Evolutionary conservation across 2,113 vertebrate species (phyloP).

Genomic region (Pygoscelis antarcticus): DNA sequence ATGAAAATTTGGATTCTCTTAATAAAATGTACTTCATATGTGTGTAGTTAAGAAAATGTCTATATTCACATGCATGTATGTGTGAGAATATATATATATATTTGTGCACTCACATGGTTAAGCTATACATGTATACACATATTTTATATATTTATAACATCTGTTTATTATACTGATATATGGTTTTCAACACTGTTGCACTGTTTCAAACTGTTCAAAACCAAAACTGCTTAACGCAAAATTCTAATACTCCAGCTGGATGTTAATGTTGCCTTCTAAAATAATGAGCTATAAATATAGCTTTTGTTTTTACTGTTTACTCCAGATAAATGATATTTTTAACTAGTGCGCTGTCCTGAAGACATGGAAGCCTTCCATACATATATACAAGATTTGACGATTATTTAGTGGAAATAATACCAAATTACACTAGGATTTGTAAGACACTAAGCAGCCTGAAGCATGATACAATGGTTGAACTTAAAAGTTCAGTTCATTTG

Average conservation of each 20-base stretch:
- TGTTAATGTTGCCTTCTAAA: not conserved
- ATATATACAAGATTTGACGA: not conserved
- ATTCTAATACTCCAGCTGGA: slow-evolving; percentile 2
- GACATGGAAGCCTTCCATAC: slow-evolving; percentile 27
- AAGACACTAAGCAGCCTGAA: slow-evolving; percentile 18
- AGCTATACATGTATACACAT: not conserved
- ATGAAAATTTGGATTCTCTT: slow-evolving; percentile 9
- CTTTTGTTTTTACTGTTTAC: slow-evolving; percentile 28
- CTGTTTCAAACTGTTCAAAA: slow-evolving; percentile 7
- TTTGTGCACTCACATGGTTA: not conserved
- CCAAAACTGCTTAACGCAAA: not conserved
- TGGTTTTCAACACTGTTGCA: not conserved
- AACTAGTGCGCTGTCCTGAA: not conserved
- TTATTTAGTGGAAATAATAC: slow-evolving; percentile 16
- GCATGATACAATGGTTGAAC: not conserved
- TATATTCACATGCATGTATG: not conserved
- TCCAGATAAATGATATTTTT: slow-evolving; percentile 21
- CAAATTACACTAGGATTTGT: not conserved
- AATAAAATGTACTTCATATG: slow-evolving; percentile 19
- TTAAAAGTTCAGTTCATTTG: not conserved
- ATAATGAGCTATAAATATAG: slow-evolving; percentile 23
- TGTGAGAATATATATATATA: slow-evolving; percentile 37
- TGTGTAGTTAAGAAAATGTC: slow-evolving; percentile 6
- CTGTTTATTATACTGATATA: slow-evolving; percentile 36
- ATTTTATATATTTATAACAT: slow-evolving; percentile 56